Evolutionary conservation across 2,888 invertebrate species (phyloP).

Genomic region (Fragum fragum): DNA sequence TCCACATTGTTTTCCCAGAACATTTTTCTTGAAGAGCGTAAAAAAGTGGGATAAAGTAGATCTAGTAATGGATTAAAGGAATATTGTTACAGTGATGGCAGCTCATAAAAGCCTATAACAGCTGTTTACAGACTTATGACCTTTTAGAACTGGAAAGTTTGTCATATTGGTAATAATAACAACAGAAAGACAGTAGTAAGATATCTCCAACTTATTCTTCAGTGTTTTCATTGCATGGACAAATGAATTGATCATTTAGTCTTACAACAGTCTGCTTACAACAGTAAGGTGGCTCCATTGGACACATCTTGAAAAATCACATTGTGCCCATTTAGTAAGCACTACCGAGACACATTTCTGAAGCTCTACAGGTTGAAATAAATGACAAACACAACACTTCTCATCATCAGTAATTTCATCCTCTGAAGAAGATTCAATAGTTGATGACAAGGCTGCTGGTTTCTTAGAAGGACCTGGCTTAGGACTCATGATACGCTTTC

Average conservation of each 20-base stretch:
- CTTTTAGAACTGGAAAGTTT: too few species aligned
- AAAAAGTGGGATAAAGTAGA: too few species aligned
- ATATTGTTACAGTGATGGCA: too few species aligned
- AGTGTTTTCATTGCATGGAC: conserved; percentile 9
- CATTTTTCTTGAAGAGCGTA: too few species aligned
- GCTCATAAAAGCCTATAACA: too few species aligned
- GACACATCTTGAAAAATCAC: conserved; percentile 9
- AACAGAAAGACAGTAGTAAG: too few species aligned
- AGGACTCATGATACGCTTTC: not conserved
- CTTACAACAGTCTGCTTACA: conserved; percentile 21
- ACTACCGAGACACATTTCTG: conserved; percentile 15
- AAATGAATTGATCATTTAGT: not conserved
- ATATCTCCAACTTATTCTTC: not conserved
- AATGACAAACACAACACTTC: conserved; percentile 1
- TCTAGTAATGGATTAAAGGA: too few species aligned
- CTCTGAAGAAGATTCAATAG: not conserved
- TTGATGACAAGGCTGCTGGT: not conserved
- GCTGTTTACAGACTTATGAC: too few species aligned
- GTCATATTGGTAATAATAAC: too few species aligned
- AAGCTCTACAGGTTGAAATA: conserved; percentile 24
- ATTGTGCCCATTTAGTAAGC: conserved; percentile 18
- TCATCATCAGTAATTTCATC: conserved; percentile 15
- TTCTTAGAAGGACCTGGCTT: conserved; percentile 9
- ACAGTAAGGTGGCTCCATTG: conserved; percentile 25
- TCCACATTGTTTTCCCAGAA: too few species aligned